Conservation (phyloP, 2,888 invertebrate species). For the Uropetala carovei region DNA sequence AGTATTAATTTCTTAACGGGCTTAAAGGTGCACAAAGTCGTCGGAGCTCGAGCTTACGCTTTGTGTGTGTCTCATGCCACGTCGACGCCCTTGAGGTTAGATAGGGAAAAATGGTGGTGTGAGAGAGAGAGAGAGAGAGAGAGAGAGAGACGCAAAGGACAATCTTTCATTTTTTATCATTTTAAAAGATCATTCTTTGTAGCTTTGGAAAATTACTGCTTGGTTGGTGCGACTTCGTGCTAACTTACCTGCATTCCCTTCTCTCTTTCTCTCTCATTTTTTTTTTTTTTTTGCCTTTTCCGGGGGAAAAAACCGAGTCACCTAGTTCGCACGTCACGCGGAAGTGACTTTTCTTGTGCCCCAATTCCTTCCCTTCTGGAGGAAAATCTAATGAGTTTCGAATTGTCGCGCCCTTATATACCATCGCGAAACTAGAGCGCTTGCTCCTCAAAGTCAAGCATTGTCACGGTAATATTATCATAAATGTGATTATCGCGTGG, state of each 20-base stretch:
- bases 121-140: too few species aligned
- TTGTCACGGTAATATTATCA: neutral
- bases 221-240: neutral
- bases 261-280: neutral
- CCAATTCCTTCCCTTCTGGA: neutral
- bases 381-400: neutral
- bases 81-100: too few species aligned
- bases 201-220: too few species aligned
- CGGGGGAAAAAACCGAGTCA: neutral
- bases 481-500: too few species aligned
- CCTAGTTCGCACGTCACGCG: neutral
- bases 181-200: too few species aligned
- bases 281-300: neutral
- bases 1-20: too few species aligned
- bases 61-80: too few species aligned
- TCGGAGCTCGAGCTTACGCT: too few species aligned
- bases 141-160: too few species aligned
- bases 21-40: too few species aligned
- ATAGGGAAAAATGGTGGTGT: too few species aligned
- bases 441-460: neutral
- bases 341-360: neutral
- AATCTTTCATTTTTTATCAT: too few species aligned
- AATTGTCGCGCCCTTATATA: neutral
- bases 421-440: neutral
- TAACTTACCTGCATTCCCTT: neutral